Percentiles rank a stretch among this genome's conserved stretches.
Evolutionary conservation across 2,888 invertebrate genomes (phyloP).

Genomic region (Limnephilus rhombicus): DNA sequence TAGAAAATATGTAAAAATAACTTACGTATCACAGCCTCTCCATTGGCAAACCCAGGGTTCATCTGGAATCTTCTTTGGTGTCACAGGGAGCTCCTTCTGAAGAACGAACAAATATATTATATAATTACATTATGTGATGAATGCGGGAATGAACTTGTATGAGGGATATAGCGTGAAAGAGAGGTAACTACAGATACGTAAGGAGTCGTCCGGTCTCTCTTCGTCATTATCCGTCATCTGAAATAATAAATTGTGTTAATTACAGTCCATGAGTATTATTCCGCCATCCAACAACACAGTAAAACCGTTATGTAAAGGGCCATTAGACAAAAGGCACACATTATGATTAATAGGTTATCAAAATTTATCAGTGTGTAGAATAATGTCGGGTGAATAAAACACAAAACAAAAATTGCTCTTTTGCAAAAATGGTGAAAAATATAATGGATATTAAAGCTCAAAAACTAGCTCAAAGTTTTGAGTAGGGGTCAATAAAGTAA

Average conservation of each 20-base stretch:
- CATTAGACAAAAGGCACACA: too few species aligned
- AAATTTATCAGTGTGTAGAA: background rate
- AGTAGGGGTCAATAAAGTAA: background rate
- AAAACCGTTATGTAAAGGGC: too few species aligned
- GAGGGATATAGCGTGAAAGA: too few species aligned
- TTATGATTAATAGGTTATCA: background rate
- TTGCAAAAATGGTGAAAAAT: background rate
- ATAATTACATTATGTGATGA: too few species aligned
- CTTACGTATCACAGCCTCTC: slow-evolving; percentile 89
- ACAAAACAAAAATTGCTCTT: background rate
- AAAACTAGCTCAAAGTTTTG: background rate
- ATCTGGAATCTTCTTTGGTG: slow-evolving; percentile 62
- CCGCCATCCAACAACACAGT: too few species aligned
- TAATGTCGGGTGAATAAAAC: background rate
- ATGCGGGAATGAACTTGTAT: too few species aligned
- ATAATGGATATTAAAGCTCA: background rate
- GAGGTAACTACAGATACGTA: too few species aligned
- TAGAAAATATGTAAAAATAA: slow-evolving; percentile 53
- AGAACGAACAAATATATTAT: background rate
- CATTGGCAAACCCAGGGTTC: slow-evolving; percentile 91
- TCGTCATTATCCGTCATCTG: background rate
- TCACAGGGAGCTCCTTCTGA: slow-evolving; percentile 54
- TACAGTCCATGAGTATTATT: too few species aligned
- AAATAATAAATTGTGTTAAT: too few species aligned
- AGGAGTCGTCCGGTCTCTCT: too few species aligned